Evolutionary conservation across 1,140 invertebrate species (phyloP).

Genomic region (Antheraea mylitta): DNA sequence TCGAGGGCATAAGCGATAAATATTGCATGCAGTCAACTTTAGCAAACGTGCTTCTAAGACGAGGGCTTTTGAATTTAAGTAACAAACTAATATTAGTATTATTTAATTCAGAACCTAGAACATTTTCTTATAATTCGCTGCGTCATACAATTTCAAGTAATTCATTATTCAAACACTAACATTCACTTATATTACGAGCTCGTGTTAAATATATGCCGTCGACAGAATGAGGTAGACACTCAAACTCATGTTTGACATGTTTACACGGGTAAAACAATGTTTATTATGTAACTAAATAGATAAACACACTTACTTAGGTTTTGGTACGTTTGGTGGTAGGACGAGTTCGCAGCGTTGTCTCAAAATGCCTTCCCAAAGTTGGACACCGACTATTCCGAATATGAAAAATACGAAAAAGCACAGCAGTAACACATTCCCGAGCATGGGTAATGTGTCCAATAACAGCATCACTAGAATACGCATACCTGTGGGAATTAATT

Average conservation of each 20-base stretch:
- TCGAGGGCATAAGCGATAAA: conserved; percentile 69
- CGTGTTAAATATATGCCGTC: conserved; percentile 7
- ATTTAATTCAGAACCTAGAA: conserved; percentile 25
- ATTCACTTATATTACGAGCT: conserved; percentile 24
- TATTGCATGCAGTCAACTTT: conserved; percentile 78
- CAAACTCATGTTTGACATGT: conserved; percentile 6
- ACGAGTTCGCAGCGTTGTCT: conserved; percentile 95
- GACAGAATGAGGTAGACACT: not conserved
- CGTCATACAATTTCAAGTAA: conserved; percentile 20
- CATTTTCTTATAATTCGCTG: conserved; percentile 22
- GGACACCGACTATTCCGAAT: conserved; percentile 99
- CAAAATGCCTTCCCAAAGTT: conserved; percentile 98
- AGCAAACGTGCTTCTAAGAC: conserved; percentile 71
- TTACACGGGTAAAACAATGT: not conserved
- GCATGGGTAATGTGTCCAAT: conserved; percentile 99
- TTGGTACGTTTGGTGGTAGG: conserved; percentile 82
- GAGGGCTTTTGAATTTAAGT: conserved; percentile 38
- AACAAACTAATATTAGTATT: not conserved
- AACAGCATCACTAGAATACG: conserved; percentile 98
- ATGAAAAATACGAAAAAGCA: conserved; percentile 99
- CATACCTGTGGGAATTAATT: conserved; percentile 87
- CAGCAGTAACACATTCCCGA: conserved; percentile 98
- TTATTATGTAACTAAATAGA: not conserved
- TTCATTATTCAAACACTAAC: conserved; percentile 23
- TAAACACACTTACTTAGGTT: conserved; percentile 85